Conservation (phyloP, 2,797 vertebrate genomes). For the Crocodylus rhombifer region DNA sequence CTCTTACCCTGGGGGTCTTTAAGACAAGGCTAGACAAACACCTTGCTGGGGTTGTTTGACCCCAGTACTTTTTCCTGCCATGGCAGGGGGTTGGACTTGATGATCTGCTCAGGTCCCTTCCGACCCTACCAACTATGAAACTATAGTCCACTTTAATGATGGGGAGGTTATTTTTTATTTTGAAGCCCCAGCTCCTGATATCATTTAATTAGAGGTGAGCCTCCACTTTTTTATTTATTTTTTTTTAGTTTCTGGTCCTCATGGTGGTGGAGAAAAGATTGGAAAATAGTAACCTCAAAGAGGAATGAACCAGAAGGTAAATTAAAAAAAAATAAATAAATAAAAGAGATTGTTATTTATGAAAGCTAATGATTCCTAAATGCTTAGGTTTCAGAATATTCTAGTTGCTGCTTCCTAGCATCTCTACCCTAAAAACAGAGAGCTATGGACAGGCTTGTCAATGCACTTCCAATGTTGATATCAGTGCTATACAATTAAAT, state of each 20-base stretch:
- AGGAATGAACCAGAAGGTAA: not conserved
- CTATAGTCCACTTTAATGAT: not conserved
- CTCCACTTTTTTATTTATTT: slow-evolving; percentile 34
- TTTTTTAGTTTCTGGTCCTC: not conserved
- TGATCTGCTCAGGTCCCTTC: too few species aligned
- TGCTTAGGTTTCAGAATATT: not conserved
- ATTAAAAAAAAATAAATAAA: too few species aligned
- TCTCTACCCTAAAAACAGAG: not conserved
- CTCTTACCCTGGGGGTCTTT: too few species aligned
- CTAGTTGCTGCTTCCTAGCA: not conserved
- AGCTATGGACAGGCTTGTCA: not conserved
- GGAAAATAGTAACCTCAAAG: not conserved
- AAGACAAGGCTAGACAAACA: too few species aligned
- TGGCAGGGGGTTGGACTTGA: too few species aligned
- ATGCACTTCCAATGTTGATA: not conserved
- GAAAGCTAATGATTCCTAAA: not conserved
- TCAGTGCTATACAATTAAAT: not conserved
- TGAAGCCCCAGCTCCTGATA: not conserved
- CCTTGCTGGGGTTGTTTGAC: too few species aligned
- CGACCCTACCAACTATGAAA: too few species aligned
- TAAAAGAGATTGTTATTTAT: not conserved
- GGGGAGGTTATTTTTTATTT: not conserved
- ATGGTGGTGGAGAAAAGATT: not conserved
- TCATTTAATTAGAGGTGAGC: not conserved
- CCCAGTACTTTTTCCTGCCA: too few species aligned